phyloP scores from a whole-genome alignment of 1,140 invertebrate species.

The Bombus sylvicola region DNA sequence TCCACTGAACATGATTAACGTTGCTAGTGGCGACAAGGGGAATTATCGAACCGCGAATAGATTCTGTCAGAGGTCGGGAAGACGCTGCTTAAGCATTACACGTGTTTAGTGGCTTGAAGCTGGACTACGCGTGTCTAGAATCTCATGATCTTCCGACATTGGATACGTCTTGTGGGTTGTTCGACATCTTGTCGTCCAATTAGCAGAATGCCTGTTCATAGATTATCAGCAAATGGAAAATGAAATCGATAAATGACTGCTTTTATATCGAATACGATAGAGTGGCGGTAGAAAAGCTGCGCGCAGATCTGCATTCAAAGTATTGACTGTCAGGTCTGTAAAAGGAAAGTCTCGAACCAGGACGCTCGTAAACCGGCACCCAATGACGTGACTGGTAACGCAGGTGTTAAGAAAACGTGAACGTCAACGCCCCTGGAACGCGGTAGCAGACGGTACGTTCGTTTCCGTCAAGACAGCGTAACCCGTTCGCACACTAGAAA shows the following conservation, averaged over 20 bases:
- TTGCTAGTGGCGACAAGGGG: neutral
- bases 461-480: neutral
- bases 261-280: neutral
- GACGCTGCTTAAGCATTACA: constrained; percentile 21
- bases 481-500: too few relatives aligned
- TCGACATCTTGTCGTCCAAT: neutral
- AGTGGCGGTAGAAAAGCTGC: neutral
- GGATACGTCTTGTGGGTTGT: neutral
- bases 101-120: constrained; percentile 11
- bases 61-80: neutral
- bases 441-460: neutral
- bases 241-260: neutral
- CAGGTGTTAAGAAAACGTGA: neutral
- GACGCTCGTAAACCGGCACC: neutral
- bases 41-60: constrained; percentile 19
- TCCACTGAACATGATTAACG: too few relatives aligned
- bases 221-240: neutral
- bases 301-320: neutral
- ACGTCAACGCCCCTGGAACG: neutral
- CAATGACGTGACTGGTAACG: constrained; percentile 17
- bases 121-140: constrained; percentile 5
- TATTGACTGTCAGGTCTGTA: neutral
- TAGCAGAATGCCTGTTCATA: too few relatives aligned
- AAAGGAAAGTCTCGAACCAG: neutral
- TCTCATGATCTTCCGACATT: neutral